Evolutionary conservation across 1,140 invertebrate species (phyloP).

Genomic region (Gerris buenoi): DNA sequence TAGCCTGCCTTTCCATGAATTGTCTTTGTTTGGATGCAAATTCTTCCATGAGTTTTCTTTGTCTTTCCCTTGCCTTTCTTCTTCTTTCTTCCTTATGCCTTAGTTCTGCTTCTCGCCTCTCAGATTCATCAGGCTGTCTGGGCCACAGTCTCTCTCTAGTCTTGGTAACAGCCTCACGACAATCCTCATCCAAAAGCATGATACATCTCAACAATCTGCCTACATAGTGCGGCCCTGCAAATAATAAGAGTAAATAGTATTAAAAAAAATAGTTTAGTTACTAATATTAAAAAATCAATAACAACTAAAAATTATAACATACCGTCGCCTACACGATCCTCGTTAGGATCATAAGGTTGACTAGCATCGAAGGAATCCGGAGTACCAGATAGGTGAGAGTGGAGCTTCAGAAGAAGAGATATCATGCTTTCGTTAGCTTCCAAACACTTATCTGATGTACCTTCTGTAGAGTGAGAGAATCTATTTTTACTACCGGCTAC

Average conservation of each 20-base stretch:
- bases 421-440: constrained; percentile 78
- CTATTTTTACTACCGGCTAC: not conserved
- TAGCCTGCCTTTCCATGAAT: constrained; percentile 67
- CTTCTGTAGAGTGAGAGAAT: not conserved
- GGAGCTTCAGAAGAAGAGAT: constrained; percentile 78
- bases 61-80: constrained; percentile 68
- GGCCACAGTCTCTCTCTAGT: constrained; percentile 60
- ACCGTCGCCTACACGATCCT: constrained; percentile 52
- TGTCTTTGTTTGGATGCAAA: constrained; percentile 81
- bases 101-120: constrained; percentile 50
- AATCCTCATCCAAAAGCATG: constrained; percentile 48
- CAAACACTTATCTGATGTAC: not conserved
- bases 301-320: not conserved
- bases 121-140: constrained; percentile 50
- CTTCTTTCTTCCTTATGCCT: constrained; percentile 65
- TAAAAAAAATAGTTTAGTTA: not conserved
- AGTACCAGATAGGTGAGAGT: constrained; percentile 71
- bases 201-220: constrained; percentile 58
- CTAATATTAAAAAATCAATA: not conserved
- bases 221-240: constrained; percentile 61
- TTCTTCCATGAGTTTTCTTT: constrained; percentile 81
- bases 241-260: not conserved
- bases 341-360: constrained; percentile 28
- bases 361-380: constrained; percentile 57
- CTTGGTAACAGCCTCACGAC: constrained; percentile 46